phyloP scores from a whole-genome alignment of 1,140 invertebrate genomes.

The Eriocheir sinensis region DNA sequence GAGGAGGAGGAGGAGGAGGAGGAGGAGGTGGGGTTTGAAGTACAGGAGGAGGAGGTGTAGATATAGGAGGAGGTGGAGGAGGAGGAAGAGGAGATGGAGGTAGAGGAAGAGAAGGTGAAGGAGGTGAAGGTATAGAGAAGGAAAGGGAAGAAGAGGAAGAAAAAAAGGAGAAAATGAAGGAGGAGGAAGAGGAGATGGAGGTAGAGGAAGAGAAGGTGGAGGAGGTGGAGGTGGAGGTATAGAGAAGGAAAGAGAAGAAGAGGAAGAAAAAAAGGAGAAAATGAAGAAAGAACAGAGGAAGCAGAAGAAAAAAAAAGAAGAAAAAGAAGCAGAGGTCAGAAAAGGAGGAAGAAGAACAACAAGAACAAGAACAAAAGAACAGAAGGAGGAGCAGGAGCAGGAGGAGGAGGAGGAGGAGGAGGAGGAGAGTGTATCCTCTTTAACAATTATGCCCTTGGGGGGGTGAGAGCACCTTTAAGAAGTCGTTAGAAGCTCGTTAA shows the following conservation, averaged over 20 bases:
- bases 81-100: too few relatives aligned
- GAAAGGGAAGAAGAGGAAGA: too few relatives aligned
- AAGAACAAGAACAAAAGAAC: not conserved
- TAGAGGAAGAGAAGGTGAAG: too few relatives aligned
- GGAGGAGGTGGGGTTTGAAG: too few relatives aligned
- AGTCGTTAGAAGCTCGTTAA: conserved; percentile 40
- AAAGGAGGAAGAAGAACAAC: not conserved
- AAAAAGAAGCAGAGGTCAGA: not conserved
- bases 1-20: not conserved
- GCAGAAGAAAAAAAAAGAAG: not conserved
- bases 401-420: conserved; percentile 15
- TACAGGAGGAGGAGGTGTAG: too few relatives aligned
- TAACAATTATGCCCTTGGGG: conserved; percentile 29
- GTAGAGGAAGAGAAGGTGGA: not conserved
- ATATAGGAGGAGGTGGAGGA: too few relatives aligned
- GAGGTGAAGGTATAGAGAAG: too few relatives aligned
- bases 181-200: not conserved
- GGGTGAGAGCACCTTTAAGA: conserved; percentile 27
- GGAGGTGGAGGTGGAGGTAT: not conserved
- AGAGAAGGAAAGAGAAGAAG: not conserved
- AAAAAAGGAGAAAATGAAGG: too few relatives aligned
- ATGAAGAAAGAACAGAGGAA: not conserved
- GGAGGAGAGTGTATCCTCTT: conserved; percentile 45
- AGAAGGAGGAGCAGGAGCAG: conserved; percentile 6
- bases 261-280: not conserved